Evolutionary conservation across 2,113 vertebrate species (phyloP).

Genomic region (Balaeniceps rex): DNA sequence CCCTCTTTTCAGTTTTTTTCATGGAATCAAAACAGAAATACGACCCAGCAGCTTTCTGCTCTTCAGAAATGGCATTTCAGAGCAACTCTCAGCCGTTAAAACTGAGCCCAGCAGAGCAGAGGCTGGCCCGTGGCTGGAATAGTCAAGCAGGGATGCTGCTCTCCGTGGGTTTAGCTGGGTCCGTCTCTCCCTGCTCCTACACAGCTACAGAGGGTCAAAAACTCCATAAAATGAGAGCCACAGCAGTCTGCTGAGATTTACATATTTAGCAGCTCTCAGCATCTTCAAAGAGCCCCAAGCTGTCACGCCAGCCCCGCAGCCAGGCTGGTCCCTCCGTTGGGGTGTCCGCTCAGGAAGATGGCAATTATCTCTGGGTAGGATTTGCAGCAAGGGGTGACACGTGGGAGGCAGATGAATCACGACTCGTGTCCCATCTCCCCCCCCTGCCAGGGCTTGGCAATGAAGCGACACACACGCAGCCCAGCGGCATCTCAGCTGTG

Average conservation of each 20-base stretch:
- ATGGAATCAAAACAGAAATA: background rate
- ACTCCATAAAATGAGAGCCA: background rate
- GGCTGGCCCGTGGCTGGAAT: background rate
- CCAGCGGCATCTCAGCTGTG: background rate
- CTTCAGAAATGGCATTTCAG: background rate
- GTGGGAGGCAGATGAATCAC: background rate
- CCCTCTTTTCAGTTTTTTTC: background rate
- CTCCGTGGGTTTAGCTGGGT: background rate
- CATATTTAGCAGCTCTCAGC: conserved; percentile 10
- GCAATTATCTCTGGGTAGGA: background rate
- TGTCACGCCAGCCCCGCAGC: background rate
- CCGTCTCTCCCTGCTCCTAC: background rate
- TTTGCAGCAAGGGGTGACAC: background rate
- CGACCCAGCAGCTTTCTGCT: background rate
- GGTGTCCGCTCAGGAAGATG: background rate
- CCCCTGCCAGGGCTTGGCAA: background rate
- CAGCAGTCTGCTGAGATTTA: background rate
- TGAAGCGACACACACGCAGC: background rate
- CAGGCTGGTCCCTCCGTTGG: background rate
- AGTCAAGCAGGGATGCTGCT: background rate
- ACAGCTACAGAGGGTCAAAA: conserved; percentile 12
- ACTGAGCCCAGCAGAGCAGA: background rate
- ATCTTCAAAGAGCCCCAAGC: conserved; percentile 10
- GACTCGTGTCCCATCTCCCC: background rate
- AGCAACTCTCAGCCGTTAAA: background rate